A percentile compares a stretch with the other conserved stretches of the same genome.
Evolutionary conservation across 1,140 invertebrate genomes (phyloP).

Genomic region (Drosophila melanica): DNA sequence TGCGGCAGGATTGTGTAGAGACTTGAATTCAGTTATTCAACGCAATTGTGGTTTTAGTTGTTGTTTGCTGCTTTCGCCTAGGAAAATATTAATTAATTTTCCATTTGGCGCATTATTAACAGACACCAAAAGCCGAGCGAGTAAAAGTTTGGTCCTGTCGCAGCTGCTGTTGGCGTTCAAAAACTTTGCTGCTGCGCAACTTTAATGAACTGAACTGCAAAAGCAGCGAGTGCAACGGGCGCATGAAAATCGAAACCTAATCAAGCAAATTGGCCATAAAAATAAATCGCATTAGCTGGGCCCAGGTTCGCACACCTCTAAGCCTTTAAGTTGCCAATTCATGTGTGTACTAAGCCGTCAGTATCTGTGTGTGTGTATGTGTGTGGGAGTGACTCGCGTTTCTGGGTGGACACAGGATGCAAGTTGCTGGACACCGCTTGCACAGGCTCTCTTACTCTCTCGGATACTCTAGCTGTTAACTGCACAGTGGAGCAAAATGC

Average conservation of each 20-base stretch:
- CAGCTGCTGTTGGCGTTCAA: constrained; percentile 10
- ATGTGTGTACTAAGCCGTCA: constrained; percentile 42
- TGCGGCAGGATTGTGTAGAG: background rate
- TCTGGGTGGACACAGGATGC: constrained; percentile 16
- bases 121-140: constrained; percentile 16
- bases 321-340: constrained; percentile 72
- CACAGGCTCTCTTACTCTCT: background rate
- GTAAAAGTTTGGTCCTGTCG: constrained; percentile 36
- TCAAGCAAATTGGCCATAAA: constrained; percentile 82
- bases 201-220: constrained; percentile 57
- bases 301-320: constrained; percentile 55
- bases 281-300: constrained; percentile 77
- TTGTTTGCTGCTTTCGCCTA: constrained; percentile 5
- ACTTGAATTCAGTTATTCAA: constrained; percentile 26
- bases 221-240: constrained; percentile 58
- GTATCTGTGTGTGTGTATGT: constrained; percentile 10
- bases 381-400: background rate
- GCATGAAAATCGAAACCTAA: constrained; percentile 81
- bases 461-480: background rate
- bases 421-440: constrained; percentile 27
- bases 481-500: constrained; percentile 2
- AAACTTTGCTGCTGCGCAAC: constrained; percentile 56
- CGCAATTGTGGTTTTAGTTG: constrained; percentile 16
- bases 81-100: constrained; percentile 64
- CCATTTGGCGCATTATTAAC: constrained; percentile 52